These are phyloP conservation scores for Larimichthys polyactis DNA, from an alignment of 2,113 vertebrate genomes.

Conservation along the genomic window DNA sequence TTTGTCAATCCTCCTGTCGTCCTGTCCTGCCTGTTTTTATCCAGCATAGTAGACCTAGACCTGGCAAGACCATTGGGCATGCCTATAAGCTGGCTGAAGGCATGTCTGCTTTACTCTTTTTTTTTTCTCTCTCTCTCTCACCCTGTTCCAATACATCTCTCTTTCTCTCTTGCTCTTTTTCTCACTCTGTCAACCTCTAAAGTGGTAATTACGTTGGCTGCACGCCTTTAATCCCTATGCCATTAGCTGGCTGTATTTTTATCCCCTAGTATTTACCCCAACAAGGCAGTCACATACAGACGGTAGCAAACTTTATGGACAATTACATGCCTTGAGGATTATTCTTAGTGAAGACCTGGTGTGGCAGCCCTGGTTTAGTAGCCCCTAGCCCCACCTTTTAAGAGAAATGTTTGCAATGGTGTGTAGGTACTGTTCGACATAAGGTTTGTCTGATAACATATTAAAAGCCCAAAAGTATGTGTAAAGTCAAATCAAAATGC, in stretches of 20 bases:
- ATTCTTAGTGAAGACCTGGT: conserved; percentile 57
- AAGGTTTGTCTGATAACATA: conserved; percentile 2
- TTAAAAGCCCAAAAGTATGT: conserved; percentile 4
- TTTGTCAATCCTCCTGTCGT: conserved; percentile 6
- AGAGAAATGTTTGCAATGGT: conserved; percentile 3
- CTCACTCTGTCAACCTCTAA: conserved; percentile 63
- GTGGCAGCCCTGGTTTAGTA: conserved; percentile 33
- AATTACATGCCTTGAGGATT: conserved; percentile 58
- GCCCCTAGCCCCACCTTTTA: conserved; percentile 35
- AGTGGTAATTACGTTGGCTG: conserved; percentile 73
- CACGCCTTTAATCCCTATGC: conserved; percentile 72
- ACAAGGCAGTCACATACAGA: conserved; percentile 54
- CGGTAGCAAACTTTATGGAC: conserved; percentile 52
- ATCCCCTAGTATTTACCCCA: conserved; percentile 65
- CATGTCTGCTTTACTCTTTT: conserved; percentile 45
- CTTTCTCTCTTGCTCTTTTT: conserved; percentile 32
- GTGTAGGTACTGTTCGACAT: conserved; percentile 1
- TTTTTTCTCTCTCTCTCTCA: conserved; percentile 6
- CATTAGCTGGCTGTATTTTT: conserved; percentile 79
- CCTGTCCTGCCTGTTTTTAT: conserved; percentile 20
- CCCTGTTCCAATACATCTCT: conserved; percentile 34
- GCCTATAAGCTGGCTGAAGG: conserved; percentile 34
- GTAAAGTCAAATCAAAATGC: background rate
- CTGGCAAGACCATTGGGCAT: conserved; percentile 43
- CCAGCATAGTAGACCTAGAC: conserved; percentile 43